Evolutionary conservation across 2,888 invertebrate genomes (phyloP).

Genomic region (Drosophila leonis): DNA sequence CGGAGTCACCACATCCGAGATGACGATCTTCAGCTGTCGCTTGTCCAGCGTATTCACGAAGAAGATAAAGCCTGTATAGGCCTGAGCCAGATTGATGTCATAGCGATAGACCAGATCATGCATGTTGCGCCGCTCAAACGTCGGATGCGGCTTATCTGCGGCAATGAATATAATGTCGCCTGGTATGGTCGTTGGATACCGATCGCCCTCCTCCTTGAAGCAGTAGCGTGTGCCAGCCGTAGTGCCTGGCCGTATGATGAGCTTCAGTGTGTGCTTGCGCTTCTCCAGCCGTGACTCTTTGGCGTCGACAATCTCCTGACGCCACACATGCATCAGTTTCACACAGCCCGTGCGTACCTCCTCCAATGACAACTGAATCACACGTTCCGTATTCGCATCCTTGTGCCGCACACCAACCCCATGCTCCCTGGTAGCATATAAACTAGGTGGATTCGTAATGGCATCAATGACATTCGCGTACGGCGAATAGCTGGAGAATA

Average conservation of each 20-base stretch:
- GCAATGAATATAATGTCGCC: conserved; percentile 92
- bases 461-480: conserved; percentile 91
- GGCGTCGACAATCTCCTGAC: conserved; percentile 89
- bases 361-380: conserved; percentile 87
- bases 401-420: conserved; percentile 89
- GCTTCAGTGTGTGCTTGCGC: conserved; percentile 90
- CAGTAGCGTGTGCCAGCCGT: conserved; percentile 90
- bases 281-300: conserved; percentile 88
- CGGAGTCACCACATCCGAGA: conserved; percentile 90
- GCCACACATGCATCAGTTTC: conserved; percentile 93
- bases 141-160: conserved; percentile 90
- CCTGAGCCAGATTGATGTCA: conserved; percentile 89
- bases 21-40: conserved; percentile 88
- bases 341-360: conserved; percentile 91
- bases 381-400: conserved; percentile 87
- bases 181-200: conserved; percentile 88
- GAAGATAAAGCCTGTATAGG: conserved; percentile 90
- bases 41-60: conserved; percentile 90
- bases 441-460: conserved; percentile 88
- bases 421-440: conserved; percentile 88
- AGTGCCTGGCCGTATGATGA: conserved; percentile 91
- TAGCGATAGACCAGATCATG: conserved; percentile 89
- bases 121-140: conserved; percentile 88
- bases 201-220: conserved; percentile 93
- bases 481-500: conserved; percentile 93